Evolutionary conservation across 2,888 invertebrate genomes (phyloP).

Genomic region (Noctuana brunneofusca): DNA sequence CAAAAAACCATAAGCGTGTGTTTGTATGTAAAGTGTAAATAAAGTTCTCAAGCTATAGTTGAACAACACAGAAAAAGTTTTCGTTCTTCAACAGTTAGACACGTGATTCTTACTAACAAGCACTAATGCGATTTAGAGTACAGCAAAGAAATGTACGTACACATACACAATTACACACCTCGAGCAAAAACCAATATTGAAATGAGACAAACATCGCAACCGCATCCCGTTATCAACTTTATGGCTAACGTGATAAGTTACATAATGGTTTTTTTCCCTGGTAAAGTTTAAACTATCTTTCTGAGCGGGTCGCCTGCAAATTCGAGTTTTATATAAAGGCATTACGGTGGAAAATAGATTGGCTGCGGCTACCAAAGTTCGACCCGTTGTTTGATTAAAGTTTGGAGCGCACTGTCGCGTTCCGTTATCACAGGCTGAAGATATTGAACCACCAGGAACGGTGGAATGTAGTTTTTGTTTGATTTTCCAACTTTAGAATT

Average conservation of each 20-base stretch:
- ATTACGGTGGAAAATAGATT: conserved; percentile 15
- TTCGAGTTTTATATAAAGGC: neutral
- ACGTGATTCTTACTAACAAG: conserved; percentile 21
- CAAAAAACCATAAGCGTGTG: no score
- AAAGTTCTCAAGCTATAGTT: neutral
- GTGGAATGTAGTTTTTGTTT: conserved; percentile 27
- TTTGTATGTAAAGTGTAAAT: no score
- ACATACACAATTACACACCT: no score
- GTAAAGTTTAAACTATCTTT: neutral
- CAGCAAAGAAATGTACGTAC: conserved; percentile 21
- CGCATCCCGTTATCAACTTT: conserved; percentile 15
- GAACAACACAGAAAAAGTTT: conserved; percentile 12
- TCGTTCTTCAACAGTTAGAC: conserved; percentile 14
- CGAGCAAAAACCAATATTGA: conserved; percentile 28
- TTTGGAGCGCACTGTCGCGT: conserved; percentile 20
- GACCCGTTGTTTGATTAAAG: conserved; percentile 29
- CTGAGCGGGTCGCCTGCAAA: neutral
- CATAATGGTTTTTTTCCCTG: neutral
- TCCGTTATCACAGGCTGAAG: conserved; percentile 30
- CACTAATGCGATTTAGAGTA: conserved; percentile 19
- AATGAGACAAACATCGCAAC: neutral
- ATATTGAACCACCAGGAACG: conserved; percentile 23
- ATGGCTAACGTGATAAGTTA: conserved; percentile 6
- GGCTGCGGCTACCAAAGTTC: conserved; percentile 13
- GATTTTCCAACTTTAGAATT: conserved; percentile 23